A percentile compares a stretch with the other conserved stretches of the same genome.
Evolutionary conservation across 2,888 invertebrate species (phyloP).

Genomic region (Ceraclea dissimilis): DNA sequence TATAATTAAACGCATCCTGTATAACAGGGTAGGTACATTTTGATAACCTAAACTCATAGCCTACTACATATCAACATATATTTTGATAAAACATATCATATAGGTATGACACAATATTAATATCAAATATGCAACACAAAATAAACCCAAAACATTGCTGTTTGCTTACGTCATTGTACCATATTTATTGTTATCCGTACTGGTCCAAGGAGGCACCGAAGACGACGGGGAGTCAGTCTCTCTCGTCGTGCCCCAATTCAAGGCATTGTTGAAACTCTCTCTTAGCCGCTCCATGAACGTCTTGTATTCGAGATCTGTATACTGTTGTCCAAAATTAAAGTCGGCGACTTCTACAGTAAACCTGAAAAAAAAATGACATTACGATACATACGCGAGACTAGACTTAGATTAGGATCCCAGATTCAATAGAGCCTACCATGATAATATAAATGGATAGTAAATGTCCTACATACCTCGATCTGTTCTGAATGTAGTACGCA

Average conservation of each 20-base stretch:
- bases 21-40: too few species aligned
- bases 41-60: too few species aligned
- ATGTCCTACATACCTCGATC: conserved; percentile 58
- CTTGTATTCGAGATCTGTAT: conserved; percentile 77
- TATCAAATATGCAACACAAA: too few species aligned
- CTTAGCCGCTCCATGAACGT: conserved; percentile 75
- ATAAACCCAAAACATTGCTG: background rate
- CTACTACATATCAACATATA: too few species aligned
- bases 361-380: conserved; percentile 37
- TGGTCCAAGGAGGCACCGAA: conserved; percentile 31
- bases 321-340: conserved; percentile 80
- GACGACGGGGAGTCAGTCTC: conserved; percentile 40
- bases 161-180: conserved; percentile 49
- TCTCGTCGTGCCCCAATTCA: conserved; percentile 37
- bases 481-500: conserved; percentile 77
- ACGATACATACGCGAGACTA: conserved; percentile 14
- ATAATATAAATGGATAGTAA: too few species aligned
- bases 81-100: too few species aligned
- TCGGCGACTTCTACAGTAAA: conserved; percentile 83
- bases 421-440: too few species aligned
- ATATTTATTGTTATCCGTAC: conserved; percentile 41
- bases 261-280: conserved; percentile 58
- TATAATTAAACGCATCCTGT: too few species aligned
- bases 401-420: background rate
- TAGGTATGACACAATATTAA: too few species aligned